phyloP scores from a whole-genome alignment of 2,888 invertebrate species.

The Tetropium fuscum region DNA sequence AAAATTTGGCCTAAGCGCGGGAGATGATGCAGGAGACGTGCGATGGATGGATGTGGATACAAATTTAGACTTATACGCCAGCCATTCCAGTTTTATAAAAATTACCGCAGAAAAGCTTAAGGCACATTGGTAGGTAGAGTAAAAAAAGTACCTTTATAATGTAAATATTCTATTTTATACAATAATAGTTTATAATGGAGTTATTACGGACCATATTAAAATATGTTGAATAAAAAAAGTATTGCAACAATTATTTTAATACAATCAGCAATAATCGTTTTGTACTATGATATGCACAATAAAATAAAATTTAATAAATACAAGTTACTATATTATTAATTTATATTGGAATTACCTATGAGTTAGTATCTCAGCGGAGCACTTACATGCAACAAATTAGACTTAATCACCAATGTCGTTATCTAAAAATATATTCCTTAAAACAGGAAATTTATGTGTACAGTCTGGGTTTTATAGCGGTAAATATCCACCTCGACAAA shows the following conservation, averaged over 20 bases:
- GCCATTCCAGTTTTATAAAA: conserved; percentile 83
- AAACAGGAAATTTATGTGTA: background rate
- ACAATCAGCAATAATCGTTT: conserved; percentile 36
- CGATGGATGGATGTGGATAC: conserved; percentile 86
- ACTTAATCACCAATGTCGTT: conserved; percentile 7
- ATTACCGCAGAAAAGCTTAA: conserved; percentile 72
- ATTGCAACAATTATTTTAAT: conserved; percentile 26
- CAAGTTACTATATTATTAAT: conserved; percentile 18
- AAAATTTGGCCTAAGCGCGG: conserved; percentile 81
- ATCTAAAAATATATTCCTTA: conserved; percentile 23
- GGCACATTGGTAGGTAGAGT: conserved; percentile 77
- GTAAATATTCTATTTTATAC: conserved; percentile 28
- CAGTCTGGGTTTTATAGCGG: conserved; percentile 17
- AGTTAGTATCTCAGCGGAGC: background rate
- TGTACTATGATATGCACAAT: conserved; percentile 58
- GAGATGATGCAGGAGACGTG: conserved; percentile 91
- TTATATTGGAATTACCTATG: conserved; percentile 20
- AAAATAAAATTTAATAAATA: conserved; percentile 39
- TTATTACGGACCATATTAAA: conserved; percentile 13
- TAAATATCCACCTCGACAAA: background rate
- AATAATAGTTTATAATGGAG: conserved; percentile 22
- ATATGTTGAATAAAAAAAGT: conserved; percentile 8
- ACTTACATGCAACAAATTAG: background rate
- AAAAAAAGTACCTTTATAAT: conserved; percentile 7
- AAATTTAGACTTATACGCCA: conserved; percentile 86